These are phyloP conservation scores for Pissodes strobi DNA, from an alignment of 1,140 invertebrate species.

Conservation along the genomic window DNA sequence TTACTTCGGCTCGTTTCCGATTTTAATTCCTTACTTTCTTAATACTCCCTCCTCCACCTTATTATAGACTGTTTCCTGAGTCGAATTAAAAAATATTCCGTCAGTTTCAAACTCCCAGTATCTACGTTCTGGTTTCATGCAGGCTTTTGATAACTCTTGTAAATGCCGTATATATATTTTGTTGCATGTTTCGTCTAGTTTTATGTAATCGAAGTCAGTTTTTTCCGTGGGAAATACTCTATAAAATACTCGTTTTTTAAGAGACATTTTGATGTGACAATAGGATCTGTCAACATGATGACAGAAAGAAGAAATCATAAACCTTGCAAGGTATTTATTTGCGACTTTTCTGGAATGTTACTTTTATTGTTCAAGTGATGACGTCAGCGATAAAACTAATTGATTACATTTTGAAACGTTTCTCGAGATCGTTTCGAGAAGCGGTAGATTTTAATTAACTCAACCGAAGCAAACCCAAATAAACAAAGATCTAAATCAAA, in stretches of 20 bases:
- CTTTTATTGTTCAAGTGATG: too few relatives aligned
- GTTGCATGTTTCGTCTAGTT: constrained; percentile 39
- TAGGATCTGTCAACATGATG: not conserved
- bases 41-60: constrained; percentile 36
- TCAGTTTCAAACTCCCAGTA: constrained; percentile 48
- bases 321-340: too few relatives aligned
- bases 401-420: too few relatives aligned
- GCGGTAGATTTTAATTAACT: too few relatives aligned
- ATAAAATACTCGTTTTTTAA: constrained; percentile 40
- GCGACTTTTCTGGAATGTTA: too few relatives aligned
- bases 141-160: constrained; percentile 38
- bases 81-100: constrained; percentile 42
- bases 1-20: too few relatives aligned
- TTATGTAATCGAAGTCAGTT: constrained; percentile 38
- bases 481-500: too few relatives aligned
- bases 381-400: too few relatives aligned
- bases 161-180: constrained; percentile 42
- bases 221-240: constrained; percentile 42
- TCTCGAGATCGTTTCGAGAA: too few relatives aligned
- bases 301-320: too few relatives aligned
- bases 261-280: constrained; percentile 8
- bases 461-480: too few relatives aligned
- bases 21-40: too few relatives aligned
- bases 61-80: constrained; percentile 39
- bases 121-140: constrained; percentile 13